Evolutionary conservation across 30 jellyfish, hydroid and myxozoan species (phyloP), one percentile per base, ranked within the genome.

Genomic region (Aurelia sp.): DNA sequence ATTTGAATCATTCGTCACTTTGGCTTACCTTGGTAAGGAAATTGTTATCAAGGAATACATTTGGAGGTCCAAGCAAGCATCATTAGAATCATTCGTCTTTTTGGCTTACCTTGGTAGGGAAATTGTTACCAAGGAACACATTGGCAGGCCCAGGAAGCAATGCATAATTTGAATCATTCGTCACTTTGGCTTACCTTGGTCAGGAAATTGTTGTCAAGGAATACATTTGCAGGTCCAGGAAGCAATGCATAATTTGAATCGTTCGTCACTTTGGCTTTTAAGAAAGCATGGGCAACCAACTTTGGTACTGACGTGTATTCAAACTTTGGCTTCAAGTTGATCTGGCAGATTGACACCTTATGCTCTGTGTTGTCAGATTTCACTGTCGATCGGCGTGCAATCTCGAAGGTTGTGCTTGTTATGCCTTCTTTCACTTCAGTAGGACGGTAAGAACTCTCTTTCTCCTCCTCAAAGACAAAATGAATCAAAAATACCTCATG

Each of bases 181-280:
- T 87, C 61, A 88, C 97, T 73, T 65, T 92, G 52, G 95, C 93
- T 48, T 89, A n/a, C n/a, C n/a, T n/a, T n/a, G n/a, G n/a, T 92
- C 33, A 92, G 78, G 72, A 92, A 92, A 58, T 92, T 92, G 87
- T 86, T 92, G 57, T 92, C 98, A 69, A 92, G 76, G 72, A 92
- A 92, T 18, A 92, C 98, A 70, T 92, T 86, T 1, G 96, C 98
- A 59, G 95, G 91, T 11, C 98, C 98, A 27, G 89, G 96, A 70
- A 92, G 75, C 92, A 92, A 52, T n/a, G 98, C 97, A 92, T 92
- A 92, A 30, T 71, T 76, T 16, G 96, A 80, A n/a, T 89, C 93
- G 77, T 92, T 92, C 66, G 76, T 87, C 52, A 88, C 97, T 73
- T 65, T 92, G 52, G 95, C 93, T 48, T 89, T 86, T 76, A 92